A percentile compares a stretch with the other conserved stretches of the same genome.
phyloP scores from a whole-genome alignment of 2,797 vertebrate species.

The Hyperoplus lanceolatus region DNA sequence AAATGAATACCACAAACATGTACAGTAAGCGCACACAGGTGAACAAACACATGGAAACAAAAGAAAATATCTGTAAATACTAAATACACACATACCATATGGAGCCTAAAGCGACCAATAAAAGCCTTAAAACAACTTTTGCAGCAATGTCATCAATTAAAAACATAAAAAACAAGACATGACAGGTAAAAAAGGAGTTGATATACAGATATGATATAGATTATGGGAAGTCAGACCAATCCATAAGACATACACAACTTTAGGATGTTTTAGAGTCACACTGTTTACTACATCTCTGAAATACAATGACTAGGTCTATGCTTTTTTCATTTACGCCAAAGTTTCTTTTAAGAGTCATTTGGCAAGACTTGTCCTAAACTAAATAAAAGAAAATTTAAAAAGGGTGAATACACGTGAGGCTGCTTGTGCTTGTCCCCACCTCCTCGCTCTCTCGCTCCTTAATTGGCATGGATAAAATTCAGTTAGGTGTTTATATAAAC shows the following conservation, averaged over 20 bases:
- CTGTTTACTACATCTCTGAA: slow-evolving; percentile 65
- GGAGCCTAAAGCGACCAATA: slow-evolving; percentile 1
- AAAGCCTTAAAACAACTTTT: slow-evolving; percentile 7
- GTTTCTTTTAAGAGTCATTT: slow-evolving; percentile 76
- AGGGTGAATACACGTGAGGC: slow-evolving; percentile 73
- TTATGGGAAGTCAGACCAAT: slow-evolving; percentile 31
- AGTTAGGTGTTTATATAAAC: slow-evolving; percentile 97
- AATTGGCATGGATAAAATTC: slow-evolving; percentile 98
- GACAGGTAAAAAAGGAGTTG: not conserved
- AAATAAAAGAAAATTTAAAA: slow-evolving; percentile 82
- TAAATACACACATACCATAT: slow-evolving; percentile 3
- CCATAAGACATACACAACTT: slow-evolving; percentile 18
- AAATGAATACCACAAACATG: slow-evolving; percentile 43
- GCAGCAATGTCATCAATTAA: slow-evolving; percentile 15
- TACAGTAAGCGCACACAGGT: slow-evolving; percentile 25
- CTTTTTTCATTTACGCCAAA: slow-evolving; percentile 75
- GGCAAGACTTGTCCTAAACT: slow-evolving; percentile 82
- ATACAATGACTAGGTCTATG: slow-evolving; percentile 59
- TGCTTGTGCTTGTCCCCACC: slow-evolving; percentile 60
- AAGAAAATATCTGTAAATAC: slow-evolving; percentile 18
- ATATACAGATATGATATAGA: slow-evolving; percentile 1
- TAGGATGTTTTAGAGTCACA: slow-evolving; percentile 37
- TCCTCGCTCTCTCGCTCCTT: slow-evolving; percentile 91
- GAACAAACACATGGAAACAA: slow-evolving; percentile 26
- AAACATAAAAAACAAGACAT: not conserved